Conservation (phyloP, 2,113 vertebrate genomes). For the Semnopithecus entellus region DNA sequence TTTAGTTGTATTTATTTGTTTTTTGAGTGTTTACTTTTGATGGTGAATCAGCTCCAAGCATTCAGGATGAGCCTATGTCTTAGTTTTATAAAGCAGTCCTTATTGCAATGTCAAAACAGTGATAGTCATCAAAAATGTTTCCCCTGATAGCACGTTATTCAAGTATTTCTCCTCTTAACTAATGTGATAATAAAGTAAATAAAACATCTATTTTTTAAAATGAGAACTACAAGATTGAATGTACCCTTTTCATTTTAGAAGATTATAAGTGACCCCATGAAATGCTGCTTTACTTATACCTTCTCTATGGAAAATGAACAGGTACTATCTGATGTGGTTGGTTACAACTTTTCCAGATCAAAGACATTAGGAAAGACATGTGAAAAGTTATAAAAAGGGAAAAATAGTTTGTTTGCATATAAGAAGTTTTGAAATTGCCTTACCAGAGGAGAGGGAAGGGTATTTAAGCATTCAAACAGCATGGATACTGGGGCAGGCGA, state of each 20-base stretch:
- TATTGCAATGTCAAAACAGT: not conserved
- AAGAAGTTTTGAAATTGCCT: not conserved
- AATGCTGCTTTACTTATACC: not conserved
- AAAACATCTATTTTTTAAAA: conserved; percentile 56
- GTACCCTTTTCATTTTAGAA: conserved; percentile 53
- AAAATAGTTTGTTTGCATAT: not conserved
- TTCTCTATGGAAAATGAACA: not conserved
- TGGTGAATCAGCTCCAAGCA: not conserved
- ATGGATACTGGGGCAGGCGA: not conserved
- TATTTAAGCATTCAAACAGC: not conserved
- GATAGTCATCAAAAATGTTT: not conserved
- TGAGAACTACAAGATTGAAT: not conserved
- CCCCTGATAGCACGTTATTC: not conserved
- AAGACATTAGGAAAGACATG: not conserved
- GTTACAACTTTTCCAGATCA: not conserved
- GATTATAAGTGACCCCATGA: conserved; percentile 8
- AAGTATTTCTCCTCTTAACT: conserved; percentile 24
- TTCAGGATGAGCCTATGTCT: not conserved
- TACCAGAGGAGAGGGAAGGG: not conserved
- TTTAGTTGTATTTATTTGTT: not conserved
- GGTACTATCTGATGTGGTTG: not conserved
- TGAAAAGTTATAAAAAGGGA: not conserved
- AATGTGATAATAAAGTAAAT: conserved; percentile 64
- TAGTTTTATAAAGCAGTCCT: not conserved
- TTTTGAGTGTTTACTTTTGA: not conserved